Base-by-base conservation (phyloP, 2,113 vertebrate genomes). In the Delphinapterus leucas region DNA sequence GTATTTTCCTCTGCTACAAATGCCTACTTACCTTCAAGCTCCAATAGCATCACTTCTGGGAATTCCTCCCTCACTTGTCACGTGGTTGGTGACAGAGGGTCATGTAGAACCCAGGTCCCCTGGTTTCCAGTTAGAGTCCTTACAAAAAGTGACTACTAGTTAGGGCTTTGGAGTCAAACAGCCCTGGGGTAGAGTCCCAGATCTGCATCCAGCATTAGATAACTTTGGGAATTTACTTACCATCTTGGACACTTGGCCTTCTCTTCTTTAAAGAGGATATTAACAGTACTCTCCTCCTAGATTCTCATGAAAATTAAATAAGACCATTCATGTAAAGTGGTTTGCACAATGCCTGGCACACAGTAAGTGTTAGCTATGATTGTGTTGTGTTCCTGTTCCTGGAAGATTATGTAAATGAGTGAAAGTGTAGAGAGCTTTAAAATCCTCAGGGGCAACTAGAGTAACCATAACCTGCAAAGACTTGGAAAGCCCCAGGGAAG, bases 401-500 rank as follows among this genome's bases (percentile, higher is more conserved):
- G 84, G 79, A 92, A 88, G 74, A 77, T 81, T 90, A 94, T 95
- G 85, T 20, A 97, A 91, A 96, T 96, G 82, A 87, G 71, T 84
- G 65, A 67, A 97, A 90, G 47, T 20, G 10, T 58, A 68, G 93
- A 95, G 87, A 96, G 87, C 33, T 95, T 93, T 61, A 67, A 96
- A 47, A 93, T 96, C 86, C 82, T 53, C 67, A 55, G 65, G 73
- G 60, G 58, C 60, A 95, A 89, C 33, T 33, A 82, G 95, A 95
- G n/a, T 95, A 96, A 92, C 92, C 76, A 68, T 71, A 92, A 73
- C 49, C 73, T 49, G 28, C 53, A 90, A 94, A 96, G 58, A 93
- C 47, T 70, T 58, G 38, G 71, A 92, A 89, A 92, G 81, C 92
- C 60, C 87, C 49, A 67, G 74, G 96, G 93, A 88, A 93, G 83